These are phyloP conservation scores for Solenodon paradoxus DNA, from an alignment of 2,113 vertebrate species.

Conservation along the genomic window DNA sequence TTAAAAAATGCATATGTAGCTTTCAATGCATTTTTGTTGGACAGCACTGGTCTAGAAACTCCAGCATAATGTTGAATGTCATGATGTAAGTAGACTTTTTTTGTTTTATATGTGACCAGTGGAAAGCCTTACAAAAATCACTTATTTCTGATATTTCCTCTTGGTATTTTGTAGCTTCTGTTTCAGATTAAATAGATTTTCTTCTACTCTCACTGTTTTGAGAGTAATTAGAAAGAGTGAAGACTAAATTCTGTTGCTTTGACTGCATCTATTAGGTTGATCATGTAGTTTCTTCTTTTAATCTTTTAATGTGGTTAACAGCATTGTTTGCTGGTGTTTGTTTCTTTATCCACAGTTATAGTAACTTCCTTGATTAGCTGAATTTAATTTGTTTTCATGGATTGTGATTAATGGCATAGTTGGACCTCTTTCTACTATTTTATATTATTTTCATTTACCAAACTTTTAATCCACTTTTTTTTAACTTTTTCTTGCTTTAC, in stretches of 20 bases:
- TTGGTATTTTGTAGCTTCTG: not conserved
- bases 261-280: not conserved
- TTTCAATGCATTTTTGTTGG: not conserved
- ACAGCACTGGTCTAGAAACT: not conserved
- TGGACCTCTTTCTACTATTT: conserved; percentile 9
- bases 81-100: not conserved
- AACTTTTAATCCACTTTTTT: not conserved
- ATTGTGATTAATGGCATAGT: not conserved
- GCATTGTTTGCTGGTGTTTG: not conserved
- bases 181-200: not conserved
- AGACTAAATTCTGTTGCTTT: not conserved
- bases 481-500: not conserved
- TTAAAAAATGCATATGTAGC: not conserved
- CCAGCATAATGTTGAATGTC: not conserved
- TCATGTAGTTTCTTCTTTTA: not conserved
- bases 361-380: not conserved
- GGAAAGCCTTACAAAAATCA: not conserved
- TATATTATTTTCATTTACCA: conserved; percentile 24
- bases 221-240: not conserved
- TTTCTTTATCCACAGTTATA: not conserved
- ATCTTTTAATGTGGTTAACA: not conserved
- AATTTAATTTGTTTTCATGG: conserved; percentile 13
- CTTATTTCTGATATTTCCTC: not conserved
- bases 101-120: not conserved
- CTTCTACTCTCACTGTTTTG: not conserved